Evolutionary conservation across 1,140 invertebrate species (phyloP), one percentile per base, ranked within the genome.

Genomic region (Cydia amplana): DNA sequence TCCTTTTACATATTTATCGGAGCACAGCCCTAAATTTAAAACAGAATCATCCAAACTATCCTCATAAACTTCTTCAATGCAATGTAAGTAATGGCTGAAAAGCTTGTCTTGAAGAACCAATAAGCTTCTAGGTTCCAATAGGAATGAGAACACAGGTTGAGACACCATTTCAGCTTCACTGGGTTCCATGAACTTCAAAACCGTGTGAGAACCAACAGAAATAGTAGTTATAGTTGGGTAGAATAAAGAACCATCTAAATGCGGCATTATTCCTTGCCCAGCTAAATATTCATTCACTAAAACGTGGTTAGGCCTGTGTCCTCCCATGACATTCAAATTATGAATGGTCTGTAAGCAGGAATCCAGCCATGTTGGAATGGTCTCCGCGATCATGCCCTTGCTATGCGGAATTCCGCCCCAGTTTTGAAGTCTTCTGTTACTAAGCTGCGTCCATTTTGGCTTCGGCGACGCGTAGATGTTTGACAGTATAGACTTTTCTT

Each of bases 401-500:
- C 94, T 94, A 90, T 98, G 97, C 5, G 98, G 98, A 60, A 98
- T 93, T 0, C 98, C 98, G 83, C 99, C 99, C 96, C 98, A 99
- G 91, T 99, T 99, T 92, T 99, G 98, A 12, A 99, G 93, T 80
- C 98, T 94, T 78, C 99, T 94, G 88, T 99, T 96, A 23, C 96
- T 95, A 36, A 99, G 93, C 87, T 97, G 96, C 4, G 97, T 98
- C 99, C 99, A 99, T 92, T 99, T 99, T 46, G 98, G 98, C 89
- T 98, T 97, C 7, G 99, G 98, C 25, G 95, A 95, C 67, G 93
- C 92, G 86, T 98, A 96, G 14, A 99, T 95, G 77, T 95, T 94
- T 65, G 94, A 94, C 46, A 97, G 86, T 75, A 99, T 94, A 32
- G 93, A 85, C 55, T 93, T 87, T 91, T 99, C 98, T 90, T 99